Base-by-base conservation (phyloP, 2,797 vertebrate species). In the Myotis pilosus region DNA sequence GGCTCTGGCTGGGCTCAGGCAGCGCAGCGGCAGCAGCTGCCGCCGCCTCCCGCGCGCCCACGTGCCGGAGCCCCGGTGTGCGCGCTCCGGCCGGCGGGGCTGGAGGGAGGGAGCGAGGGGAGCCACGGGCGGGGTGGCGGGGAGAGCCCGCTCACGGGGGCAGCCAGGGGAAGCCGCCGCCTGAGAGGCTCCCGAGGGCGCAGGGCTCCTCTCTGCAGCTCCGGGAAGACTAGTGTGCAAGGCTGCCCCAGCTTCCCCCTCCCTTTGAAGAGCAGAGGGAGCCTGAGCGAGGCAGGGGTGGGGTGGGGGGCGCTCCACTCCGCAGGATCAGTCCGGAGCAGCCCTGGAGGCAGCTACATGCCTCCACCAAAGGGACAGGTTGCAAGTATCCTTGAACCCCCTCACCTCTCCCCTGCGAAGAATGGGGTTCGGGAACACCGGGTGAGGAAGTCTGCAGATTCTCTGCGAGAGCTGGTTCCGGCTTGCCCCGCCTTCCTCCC, bases 11-110 rank as follows among this genome's bases (percentile, higher is more conserved):
- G 7, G 84, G 95, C 96, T 88, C 82, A 22, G 82, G 92, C 93
- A 91, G 90, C 95, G 89, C 93, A 89, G 90, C 95, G 89, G 93
- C 87, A 96, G 94, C 92, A 89, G 95, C 94, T 66, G 89, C 96
- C 94, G 96, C 93, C 85, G 94, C 96, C 94, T 96, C 95, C 82
- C 86, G 95, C 96, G 96, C 97, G 96, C 97, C 97, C 97, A 97
- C 97, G 97, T 98, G 97, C 97, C 68, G 95, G 93, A 80, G 90
- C 95, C 96, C 94, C 33, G 66, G 95, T 84, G 96, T 87, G 97
- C 88, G 97, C 92, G 97, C 94, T 95, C 83, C 6, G 82, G 87
- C 55, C 76, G 8, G 94, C 78, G 10, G 95, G 87, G 88, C 53
- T 47, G 74, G 78, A 51, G 79, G 49, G 80, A 47, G 44, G 10